Evolutionary conservation across 2,113 vertebrate species (phyloP).

Genomic region (Oreochromis tanganicae): DNA sequence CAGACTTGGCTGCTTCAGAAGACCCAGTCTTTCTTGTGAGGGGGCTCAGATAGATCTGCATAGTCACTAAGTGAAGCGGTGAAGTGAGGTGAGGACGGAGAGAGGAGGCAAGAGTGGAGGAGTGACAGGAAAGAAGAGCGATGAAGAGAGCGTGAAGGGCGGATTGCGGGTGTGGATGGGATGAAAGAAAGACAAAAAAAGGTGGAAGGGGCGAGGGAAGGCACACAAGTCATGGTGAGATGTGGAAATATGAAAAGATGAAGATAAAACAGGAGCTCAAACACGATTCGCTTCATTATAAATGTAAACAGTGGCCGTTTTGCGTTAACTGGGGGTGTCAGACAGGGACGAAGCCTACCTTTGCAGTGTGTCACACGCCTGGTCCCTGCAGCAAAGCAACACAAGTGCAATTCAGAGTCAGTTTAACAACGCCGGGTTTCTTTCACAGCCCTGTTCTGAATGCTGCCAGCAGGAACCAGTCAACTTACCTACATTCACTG

Average conservation of each 20-base stretch:
- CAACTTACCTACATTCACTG: slow-evolving; percentile 53
- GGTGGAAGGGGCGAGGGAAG: not conserved
- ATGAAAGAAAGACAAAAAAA: not conserved
- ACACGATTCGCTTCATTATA: not conserved
- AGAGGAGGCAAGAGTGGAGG: not conserved
- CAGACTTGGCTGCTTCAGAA: slow-evolving; percentile 59
- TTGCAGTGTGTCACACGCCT: slow-evolving; percentile 74
- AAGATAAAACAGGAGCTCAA: slow-evolving; percentile 29
- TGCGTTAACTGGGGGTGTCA: not conserved
- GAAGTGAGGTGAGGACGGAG: slow-evolving; percentile 33
- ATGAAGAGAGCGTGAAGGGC: not conserved
- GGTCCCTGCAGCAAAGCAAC: slow-evolving; percentile 28
- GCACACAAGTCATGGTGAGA: slow-evolving; percentile 61
- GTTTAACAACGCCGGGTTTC: not conserved
- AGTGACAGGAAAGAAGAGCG: not conserved
- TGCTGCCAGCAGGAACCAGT: not conserved
- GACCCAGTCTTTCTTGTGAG: slow-evolving; percentile 74
- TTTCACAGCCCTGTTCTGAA: not conserved
- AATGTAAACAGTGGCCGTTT: rapidly evolving
- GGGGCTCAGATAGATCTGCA: slow-evolving; percentile 80
- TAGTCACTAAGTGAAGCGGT: slow-evolving; percentile 76
- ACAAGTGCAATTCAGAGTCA: not conserved
- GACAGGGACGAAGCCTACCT: slow-evolving; percentile 65
- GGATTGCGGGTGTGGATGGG: not conserved
- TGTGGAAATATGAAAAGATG: slow-evolving; percentile 27